Base-by-base conservation (phyloP, 2,888 invertebrate species). In the Drosophila nigricruria region DNA sequence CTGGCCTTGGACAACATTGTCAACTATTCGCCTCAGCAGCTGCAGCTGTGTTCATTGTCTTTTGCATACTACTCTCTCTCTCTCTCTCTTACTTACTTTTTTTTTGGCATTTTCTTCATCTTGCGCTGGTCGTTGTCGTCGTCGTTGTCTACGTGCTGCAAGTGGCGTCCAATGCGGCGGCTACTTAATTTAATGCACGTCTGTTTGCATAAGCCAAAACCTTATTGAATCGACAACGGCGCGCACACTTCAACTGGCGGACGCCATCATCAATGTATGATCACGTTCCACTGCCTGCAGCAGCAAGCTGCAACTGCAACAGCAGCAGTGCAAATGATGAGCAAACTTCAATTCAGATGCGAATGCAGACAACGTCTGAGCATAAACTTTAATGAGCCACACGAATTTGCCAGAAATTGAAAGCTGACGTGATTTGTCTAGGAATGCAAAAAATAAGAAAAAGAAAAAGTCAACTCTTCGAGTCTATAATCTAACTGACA, bases 131-230 rank as follows among this genome's bases (percentile, higher is more conserved):
- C 49, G 49, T 75, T 63, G 60, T 42, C 47, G 47, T 73, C 58
- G 59, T 45, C 67, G 66, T 25, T 64, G 66, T 63, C 88, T 88
- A 89, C 88, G 86, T 88, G 88, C 88, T 73, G 86, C 82, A 88
- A 71, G 86, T 79, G 66, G 70, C 70, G 88, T 79, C 77, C 82
- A 59, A 82, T 68, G 71, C 59, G 72, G 66, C 82, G 86, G 85
- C 89, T 88, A 89, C 89, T 85, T 84, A 89, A 89, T 89, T 85
- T 88, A 85, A 85, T 89, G 85, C 88, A 82, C 88, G 86, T 85
- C 86, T 89, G 89, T 88, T 85, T 89, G 89, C 85, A 89, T 89
- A 85, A 88, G 70, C 89, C 73, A 84, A 88, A 89, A 87, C 82
- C 88, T 82, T 87, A 87, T 85, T 89, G 89, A 85, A 87, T 84